Conservation (phyloP, 2,113 vertebrate genomes). For the Nothocercus nigrocapillus region DNA sequence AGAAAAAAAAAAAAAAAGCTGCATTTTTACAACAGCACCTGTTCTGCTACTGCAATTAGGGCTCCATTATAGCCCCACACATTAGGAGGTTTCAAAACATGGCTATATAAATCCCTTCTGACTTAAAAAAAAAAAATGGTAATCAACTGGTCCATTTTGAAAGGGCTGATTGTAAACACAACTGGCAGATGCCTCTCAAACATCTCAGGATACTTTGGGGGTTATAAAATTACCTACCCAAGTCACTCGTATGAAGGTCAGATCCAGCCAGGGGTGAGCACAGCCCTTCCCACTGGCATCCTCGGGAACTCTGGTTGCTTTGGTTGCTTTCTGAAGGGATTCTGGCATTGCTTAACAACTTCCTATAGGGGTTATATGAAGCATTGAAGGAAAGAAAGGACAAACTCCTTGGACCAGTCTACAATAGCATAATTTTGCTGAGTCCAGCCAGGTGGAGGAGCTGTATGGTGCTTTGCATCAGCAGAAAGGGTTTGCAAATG, state of each 20-base stretch:
- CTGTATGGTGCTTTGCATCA: background rate
- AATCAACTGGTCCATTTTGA: background rate
- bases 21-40: background rate
- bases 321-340: fast-evolving
- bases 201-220: background rate
- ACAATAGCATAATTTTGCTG: background rate
- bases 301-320: background rate
- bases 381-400: background rate
- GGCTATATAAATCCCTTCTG: background rate
- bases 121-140: background rate
- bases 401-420: background rate
- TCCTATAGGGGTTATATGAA: background rate
- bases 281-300: background rate
- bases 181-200: background rate
- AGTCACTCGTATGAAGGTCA: background rate
- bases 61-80: background rate
- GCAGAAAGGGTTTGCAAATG: background rate
- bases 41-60: conserved; percentile 13
- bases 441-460: background rate
- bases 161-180: background rate
- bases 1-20: background rate
- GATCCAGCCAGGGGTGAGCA: fast-evolving
- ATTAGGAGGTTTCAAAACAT: background rate
- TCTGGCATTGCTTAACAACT: background rate
- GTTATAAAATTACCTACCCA: background rate